These are phyloP conservation scores for Oryzias melastigma DNA, from an alignment of 2,113 vertebrate genomes.

Conservation along the genomic window DNA sequence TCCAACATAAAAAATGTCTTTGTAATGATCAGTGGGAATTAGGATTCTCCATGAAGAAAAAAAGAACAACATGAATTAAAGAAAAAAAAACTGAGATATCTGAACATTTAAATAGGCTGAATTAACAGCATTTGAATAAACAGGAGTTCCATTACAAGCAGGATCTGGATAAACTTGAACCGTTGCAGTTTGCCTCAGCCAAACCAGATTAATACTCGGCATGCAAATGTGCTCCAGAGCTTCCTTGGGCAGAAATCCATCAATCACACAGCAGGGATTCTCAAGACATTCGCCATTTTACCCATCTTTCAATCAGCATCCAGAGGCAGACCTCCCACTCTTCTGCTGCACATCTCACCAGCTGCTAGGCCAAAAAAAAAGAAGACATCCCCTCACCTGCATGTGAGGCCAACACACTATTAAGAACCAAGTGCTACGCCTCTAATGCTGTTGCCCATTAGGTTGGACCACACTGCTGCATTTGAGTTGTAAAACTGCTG, in stretches of 20 bases:
- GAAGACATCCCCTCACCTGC: constrained; percentile 17
- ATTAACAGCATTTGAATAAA: neutral
- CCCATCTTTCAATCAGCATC: constrained; percentile 63
- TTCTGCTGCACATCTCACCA: constrained; percentile 47
- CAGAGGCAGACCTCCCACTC: constrained; percentile 31
- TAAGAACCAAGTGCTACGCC: neutral
- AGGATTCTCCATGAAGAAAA: too few species aligned
- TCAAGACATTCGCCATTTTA: constrained; percentile 44
- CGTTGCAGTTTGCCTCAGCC: constrained; percentile 27
- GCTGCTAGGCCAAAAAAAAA: constrained; percentile 37
- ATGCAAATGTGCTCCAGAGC: constrained; percentile 43
- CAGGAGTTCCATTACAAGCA: constrained; percentile 8
- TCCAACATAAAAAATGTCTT: too few species aligned
- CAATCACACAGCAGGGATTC: constrained; percentile 52
- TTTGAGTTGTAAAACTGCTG: neutral
- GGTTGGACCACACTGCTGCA: neutral
- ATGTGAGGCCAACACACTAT: neutral
- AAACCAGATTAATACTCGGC: constrained; percentile 41
- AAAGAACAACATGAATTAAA: too few species aligned
- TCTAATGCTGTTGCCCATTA: neutral
- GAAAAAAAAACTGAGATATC: too few species aligned
- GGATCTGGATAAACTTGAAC: constrained; percentile 6
- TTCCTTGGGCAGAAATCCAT: constrained; percentile 50
- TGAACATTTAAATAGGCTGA: too few species aligned
- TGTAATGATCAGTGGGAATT: too few species aligned